phyloP scores from a whole-genome alignment of 2,888 invertebrate species.

The Unio pictorum region DNA sequence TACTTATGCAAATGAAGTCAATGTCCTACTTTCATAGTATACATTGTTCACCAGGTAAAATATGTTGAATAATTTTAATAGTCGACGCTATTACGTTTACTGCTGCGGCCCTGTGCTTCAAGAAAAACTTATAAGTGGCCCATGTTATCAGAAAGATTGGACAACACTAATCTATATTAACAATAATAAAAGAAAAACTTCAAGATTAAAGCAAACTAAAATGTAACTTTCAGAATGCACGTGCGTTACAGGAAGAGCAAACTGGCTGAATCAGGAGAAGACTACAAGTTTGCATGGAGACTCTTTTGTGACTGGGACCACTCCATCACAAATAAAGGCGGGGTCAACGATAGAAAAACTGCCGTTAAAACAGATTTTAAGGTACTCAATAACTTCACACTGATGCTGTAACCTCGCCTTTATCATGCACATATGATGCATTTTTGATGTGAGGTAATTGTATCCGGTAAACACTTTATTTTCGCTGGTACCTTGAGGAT shows the following conservation, averaged over 20 bases:
- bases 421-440: neutral
- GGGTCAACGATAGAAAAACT: conserved; percentile 40
- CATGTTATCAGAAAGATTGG: too few relatives aligned
- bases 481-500: too few relatives aligned
- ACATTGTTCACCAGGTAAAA: too few relatives aligned
- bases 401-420: neutral
- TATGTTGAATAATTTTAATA: too few relatives aligned
- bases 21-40: too few relatives aligned
- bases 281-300: conserved; percentile 48
- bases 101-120: too few relatives aligned
- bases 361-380: conserved; percentile 49
- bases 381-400: conserved; percentile 19
- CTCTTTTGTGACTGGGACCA: conserved; percentile 52
- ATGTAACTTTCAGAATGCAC: conserved; percentile 43
- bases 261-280: conserved; percentile 35
- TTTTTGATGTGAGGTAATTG: too few relatives aligned
- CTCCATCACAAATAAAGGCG: conserved; percentile 41
- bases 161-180: too few relatives aligned
- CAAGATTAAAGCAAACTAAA: neutral
- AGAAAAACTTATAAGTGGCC: too few relatives aligned
- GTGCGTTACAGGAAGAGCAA: conserved; percentile 51
- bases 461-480: too few relatives aligned
- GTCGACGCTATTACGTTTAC: too few relatives aligned
- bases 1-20: too few relatives aligned
- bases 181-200: neutral